phyloP scores from a whole-genome alignment of 2,888 invertebrate species.

The Ennomos erosarius region DNA sequence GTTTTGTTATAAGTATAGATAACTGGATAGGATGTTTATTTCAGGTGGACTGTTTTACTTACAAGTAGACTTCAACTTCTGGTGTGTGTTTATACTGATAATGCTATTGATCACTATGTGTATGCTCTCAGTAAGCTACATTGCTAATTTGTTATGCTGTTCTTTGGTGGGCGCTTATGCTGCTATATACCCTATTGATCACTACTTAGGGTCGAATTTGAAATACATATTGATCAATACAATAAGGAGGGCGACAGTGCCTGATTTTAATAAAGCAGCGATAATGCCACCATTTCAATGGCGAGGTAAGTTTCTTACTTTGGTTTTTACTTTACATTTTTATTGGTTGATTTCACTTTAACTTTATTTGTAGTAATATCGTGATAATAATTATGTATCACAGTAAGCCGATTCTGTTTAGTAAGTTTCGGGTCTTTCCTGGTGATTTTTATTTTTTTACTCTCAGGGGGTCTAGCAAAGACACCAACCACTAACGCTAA shows the following conservation, averaged over 20 bases:
- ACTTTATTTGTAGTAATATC: too few relatives aligned
- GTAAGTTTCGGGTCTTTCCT: too few relatives aligned
- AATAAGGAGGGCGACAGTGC: constrained; percentile 86
- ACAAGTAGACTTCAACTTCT: constrained; percentile 85
- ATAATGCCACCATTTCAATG: constrained; percentile 86
- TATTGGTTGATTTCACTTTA: neutral
- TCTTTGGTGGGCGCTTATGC: constrained; percentile 88
- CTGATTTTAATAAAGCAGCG: constrained; percentile 84
- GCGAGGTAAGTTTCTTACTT: constrained; percentile 73
- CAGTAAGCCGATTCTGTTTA: too few relatives aligned
- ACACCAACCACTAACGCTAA: too few relatives aligned
- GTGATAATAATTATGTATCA: too few relatives aligned
- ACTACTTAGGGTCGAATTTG: constrained; percentile 87
- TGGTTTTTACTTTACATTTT: neutral
- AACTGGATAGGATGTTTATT: too few relatives aligned
- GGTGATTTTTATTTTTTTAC: too few relatives aligned
- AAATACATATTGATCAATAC: constrained; percentile 89
- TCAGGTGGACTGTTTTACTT: too few relatives aligned
- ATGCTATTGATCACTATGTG: constrained; percentile 78
- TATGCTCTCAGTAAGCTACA: constrained; percentile 76
- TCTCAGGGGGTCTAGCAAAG: too few relatives aligned
- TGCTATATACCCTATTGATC: constrained; percentile 86
- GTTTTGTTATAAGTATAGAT: too few relatives aligned
- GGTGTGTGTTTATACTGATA: constrained; percentile 84
- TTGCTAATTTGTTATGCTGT: constrained; percentile 87